Conservation (phyloP, 2,113 vertebrate genomes). For the Poecilia latipinna region DNA sequence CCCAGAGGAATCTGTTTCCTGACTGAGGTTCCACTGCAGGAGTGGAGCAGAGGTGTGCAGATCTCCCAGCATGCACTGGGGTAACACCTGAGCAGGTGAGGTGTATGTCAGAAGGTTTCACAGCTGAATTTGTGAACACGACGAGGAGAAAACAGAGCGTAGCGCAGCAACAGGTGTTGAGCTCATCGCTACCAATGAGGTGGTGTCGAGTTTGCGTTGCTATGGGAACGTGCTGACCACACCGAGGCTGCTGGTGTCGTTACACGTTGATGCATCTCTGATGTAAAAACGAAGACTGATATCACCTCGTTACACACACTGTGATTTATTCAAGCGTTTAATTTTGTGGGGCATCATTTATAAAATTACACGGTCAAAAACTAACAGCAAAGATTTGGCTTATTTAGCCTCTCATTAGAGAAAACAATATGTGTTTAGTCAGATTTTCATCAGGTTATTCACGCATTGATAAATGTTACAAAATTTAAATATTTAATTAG, state of each 20-base stretch:
- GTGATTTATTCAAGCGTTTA: no score
- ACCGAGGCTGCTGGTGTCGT: neutral
- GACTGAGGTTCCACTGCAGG: neutral
- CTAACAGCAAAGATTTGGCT: no score
- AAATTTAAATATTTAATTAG: no score
- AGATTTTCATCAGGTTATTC: no score
- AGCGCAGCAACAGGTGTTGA: neutral
- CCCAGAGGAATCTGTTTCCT: neutral
- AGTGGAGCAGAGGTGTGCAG: neutral
- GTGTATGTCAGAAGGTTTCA: neutral
- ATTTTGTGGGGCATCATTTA: no score
- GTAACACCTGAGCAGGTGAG: conserved; percentile 46
- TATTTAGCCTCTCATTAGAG: no score
- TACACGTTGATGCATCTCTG: no score
- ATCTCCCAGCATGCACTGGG: conserved; percentile 23
- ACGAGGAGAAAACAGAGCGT: neutral
- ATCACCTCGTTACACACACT: no score
- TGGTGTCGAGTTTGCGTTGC: neutral
- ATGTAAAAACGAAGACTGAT: neutral
- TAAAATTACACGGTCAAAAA: no score
- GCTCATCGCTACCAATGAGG: neutral
- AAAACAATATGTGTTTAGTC: no score
- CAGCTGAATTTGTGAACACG: neutral
- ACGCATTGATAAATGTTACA: no score
- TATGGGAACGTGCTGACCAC: neutral